Evolutionary conservation across 2,797 vertebrate genomes (phyloP).

Genomic region (Premnoplex brunnescens): DNA sequence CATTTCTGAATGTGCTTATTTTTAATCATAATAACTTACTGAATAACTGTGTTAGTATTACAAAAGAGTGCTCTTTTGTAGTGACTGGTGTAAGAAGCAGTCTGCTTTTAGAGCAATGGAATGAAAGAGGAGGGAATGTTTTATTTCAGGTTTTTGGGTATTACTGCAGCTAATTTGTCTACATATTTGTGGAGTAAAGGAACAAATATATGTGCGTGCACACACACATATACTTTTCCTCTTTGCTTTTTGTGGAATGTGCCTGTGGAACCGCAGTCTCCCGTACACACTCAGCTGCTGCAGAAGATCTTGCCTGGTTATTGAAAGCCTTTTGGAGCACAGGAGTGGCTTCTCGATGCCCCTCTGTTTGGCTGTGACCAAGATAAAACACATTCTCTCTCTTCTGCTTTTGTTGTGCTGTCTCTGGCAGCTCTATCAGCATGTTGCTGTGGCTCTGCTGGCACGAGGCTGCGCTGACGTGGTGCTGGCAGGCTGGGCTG

Average conservation of each 20-base stretch:
- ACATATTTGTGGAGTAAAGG: background rate
- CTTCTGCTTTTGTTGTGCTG: background rate
- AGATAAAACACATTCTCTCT: background rate
- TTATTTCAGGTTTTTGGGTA: background rate
- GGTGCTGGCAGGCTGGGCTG: background rate
- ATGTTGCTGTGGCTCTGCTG: background rate
- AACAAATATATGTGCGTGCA: background rate
- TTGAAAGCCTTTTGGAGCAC: background rate
- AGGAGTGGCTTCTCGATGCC: background rate
- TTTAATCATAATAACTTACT: background rate
- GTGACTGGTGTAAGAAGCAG: background rate
- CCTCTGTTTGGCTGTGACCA: background rate
- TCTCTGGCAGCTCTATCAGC: background rate
- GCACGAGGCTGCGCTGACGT: background rate
- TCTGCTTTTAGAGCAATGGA: background rate
- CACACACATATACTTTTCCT: background rate
- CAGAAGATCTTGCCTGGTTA: fast-evolving
- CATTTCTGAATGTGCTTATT: background rate
- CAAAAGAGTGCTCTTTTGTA: background rate
- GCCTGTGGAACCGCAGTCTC: background rate
- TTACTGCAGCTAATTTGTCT: background rate
- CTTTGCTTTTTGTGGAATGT: background rate
- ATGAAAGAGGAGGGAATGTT: background rate
- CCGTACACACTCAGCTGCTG: background rate
- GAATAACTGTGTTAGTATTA: background rate